Evolutionary conservation across 2,888 invertebrate species (phyloP), one percentile per base, ranked within the genome.

Genomic region (Bembecia ichneumoniformis): DNA sequence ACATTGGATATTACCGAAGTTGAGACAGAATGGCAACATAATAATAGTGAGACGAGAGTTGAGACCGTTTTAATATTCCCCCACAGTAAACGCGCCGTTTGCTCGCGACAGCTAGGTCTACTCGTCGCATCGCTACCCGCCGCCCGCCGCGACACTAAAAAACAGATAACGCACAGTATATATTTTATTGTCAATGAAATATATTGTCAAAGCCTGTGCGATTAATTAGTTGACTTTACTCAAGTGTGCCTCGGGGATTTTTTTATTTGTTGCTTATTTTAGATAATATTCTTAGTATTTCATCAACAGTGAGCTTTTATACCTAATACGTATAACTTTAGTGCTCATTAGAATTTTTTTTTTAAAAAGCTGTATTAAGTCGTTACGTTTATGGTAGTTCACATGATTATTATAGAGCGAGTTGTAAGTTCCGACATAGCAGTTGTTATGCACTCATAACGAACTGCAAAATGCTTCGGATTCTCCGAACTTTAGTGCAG

Each of bases 151-250:
- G 71, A 71, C 74, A 71, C 74, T 80, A 82, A 79, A 82, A 83
- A 58, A 56, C 58, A 58, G 56, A 58, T 57, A 58, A 81, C 76
- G 28, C 28, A 74, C 71, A 63, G 67, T 77, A 77, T 81, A 28
- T 28, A 84, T 81, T 82, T 83, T 82, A 82, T 83, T 82, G 77
- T 83, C 75, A 76, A 77, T 74, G 74, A 82, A 82, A 81, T 79
- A 75, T 83, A 81, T 84, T 82, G 78, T 78, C 80, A 77, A 79
- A 81, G 75, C 67, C 69, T 65, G 66, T 73, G 71, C 75, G 70
- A 81, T 78, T 82, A 82, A 77, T 82, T 77, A 74, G 65, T 69
- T 60, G 69, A 72, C 66, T 79, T 75, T 69, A 69, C 64, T 73
- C 63, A 65, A 71, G 65, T 71, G 64, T 59, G 62, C 63, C 64